Percentiles rank a stretch among this genome's conserved stretches.
Evolutionary conservation across 2,797 vertebrate genomes (phyloP).

Genomic region (Anabacerthia variegaticeps): DNA sequence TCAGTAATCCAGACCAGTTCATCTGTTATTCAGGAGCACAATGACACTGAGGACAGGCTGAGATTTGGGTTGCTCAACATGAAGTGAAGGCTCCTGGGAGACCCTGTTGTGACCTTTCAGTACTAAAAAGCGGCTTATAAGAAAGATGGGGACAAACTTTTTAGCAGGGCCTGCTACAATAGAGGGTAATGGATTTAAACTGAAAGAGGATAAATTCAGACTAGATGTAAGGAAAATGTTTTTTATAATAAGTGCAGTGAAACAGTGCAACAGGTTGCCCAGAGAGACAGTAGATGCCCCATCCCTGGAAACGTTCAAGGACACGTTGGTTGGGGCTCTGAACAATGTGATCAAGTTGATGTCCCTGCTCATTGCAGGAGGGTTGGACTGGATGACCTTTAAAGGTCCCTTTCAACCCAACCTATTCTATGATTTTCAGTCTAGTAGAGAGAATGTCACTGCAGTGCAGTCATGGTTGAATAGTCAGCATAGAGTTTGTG

Average conservation of each 20-base stretch:
- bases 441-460: background rate
- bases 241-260: accelerated
- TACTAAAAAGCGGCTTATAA: background rate
- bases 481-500: background rate
- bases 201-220: background rate
- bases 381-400: background rate
- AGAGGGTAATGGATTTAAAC: background rate
- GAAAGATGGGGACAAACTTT: background rate
- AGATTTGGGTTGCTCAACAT: background rate
- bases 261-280: background rate
- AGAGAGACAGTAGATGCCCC: background rate
- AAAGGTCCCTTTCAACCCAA: background rate
- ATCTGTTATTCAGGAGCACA: background rate
- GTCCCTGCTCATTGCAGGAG: background rate
- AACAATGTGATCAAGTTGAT: background rate
- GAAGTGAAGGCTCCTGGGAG: background rate
- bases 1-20: background rate
- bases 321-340: background rate
- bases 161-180: background rate
- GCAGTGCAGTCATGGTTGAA: background rate
- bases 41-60: background rate
- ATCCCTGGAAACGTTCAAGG: background rate
- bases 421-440: background rate
- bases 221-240: background rate
- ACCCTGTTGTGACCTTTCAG: background rate